Percentiles rank a stretch among this genome's conserved stretches.
These are phyloP conservation scores for Podarcis raffonei DNA, from an alignment of 2,113 vertebrate genomes.

Conservation along the genomic window DNA sequence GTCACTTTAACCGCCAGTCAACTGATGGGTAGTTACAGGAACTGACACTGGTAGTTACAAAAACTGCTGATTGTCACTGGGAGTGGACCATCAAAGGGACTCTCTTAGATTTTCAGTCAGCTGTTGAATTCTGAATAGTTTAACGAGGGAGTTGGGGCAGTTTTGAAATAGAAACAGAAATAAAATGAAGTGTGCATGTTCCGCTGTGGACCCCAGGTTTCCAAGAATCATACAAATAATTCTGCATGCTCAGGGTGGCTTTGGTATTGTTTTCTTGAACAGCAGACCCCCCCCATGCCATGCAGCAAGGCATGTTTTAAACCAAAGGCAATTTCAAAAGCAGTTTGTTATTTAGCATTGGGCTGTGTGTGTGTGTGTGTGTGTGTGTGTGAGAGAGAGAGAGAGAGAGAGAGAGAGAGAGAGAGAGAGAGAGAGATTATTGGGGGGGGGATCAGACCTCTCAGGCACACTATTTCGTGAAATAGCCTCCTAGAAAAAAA, in stretches of 20 bases:
- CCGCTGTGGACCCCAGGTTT: neutral
- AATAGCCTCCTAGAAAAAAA: no score
- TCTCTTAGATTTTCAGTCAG: no score
- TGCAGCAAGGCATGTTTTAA: neutral
- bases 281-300: neutral
- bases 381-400: no score
- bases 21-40: no score
- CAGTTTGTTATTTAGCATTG: neutral
- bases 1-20: no score
- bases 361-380: neutral
- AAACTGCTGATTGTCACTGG: no score
- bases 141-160: neutral
- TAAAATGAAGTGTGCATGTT: neutral
- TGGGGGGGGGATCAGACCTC: neutral
- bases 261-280: neutral
- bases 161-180: neutral
- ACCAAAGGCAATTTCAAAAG: neutral
- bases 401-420: no score
- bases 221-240: neutral
- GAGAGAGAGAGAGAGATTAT: no score
- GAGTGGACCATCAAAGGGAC: no score
- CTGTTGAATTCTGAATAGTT: neutral
- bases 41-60: no score
- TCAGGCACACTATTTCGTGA: neutral
- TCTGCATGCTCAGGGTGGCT: neutral